Evolutionary conservation across 2,113 vertebrate genomes (phyloP).

Genomic region (Reinhardtius hippoglossoides): DNA sequence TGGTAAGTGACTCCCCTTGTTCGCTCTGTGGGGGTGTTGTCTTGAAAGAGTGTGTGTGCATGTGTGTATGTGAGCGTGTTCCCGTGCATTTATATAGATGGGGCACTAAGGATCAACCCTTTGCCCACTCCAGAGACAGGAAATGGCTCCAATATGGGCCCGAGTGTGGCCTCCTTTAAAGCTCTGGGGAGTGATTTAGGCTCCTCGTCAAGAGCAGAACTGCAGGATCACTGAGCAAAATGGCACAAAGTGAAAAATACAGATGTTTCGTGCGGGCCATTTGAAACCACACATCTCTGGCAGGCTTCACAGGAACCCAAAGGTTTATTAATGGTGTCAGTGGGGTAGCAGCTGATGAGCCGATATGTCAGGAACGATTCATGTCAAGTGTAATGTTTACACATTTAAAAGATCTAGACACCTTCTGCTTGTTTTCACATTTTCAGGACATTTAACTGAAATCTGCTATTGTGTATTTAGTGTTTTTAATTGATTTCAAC

Average conservation of each 20-base stretch:
- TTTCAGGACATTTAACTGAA: constrained; percentile 29
- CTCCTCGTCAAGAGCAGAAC: constrained; percentile 59
- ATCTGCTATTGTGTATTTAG: background rate
- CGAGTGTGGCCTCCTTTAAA: constrained; percentile 62
- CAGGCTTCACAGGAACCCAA: constrained; percentile 42
- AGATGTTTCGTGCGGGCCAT: constrained; percentile 68
- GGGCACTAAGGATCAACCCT: constrained; percentile 65
- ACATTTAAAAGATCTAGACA: constrained; percentile 5
- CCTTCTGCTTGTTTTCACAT: background rate
- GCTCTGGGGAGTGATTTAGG: constrained; percentile 71
- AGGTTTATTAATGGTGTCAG: constrained; percentile 71
- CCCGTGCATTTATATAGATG: constrained; percentile 51
- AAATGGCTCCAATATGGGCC: constrained; percentile 82
- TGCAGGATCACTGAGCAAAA: constrained; percentile 68
- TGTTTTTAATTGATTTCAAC: background rate
- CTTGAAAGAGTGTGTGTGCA: constrained; percentile 24
- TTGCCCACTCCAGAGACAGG: constrained; percentile 77
- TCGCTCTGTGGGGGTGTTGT: constrained; percentile 52
- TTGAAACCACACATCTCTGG: constrained; percentile 56
- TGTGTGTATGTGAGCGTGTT: constrained; percentile 47
- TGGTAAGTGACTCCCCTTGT: constrained; percentile 45
- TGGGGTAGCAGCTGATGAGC: constrained; percentile 30
- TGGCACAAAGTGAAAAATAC: constrained; percentile 72
- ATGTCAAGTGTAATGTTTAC: constrained; percentile 14
- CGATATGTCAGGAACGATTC: constrained; percentile 42